A percentile compares a stretch with the other conserved stretches of the same genome.
Conservation (phyloP, 2,888 invertebrate species). For the Geophilus truncorum region DNA sequence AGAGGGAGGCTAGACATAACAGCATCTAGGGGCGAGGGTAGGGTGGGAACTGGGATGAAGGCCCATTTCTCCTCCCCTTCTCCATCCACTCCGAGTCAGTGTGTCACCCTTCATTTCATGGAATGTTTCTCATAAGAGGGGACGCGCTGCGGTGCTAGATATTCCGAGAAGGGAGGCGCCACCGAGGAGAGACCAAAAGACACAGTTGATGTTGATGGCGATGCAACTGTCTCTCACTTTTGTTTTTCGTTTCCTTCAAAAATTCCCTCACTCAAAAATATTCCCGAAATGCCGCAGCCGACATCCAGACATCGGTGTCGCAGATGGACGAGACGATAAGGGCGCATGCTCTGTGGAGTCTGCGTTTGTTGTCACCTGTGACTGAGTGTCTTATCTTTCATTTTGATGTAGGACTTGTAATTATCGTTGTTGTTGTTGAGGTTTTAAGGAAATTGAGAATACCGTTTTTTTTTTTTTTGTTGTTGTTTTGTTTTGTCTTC, state of each 20-base stretch:
- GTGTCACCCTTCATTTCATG: constrained; percentile 6
- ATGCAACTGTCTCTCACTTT: background rate
- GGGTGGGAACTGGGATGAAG: background rate
- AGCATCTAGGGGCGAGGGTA: constrained; percentile 3
- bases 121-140: constrained; percentile 11
- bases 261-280: background rate
- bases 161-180: background rate
- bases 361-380: background rate
- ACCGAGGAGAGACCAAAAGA: background rate
- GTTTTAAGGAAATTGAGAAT: background rate
- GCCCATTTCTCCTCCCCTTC: constrained; percentile 1
- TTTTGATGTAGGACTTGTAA: background rate
- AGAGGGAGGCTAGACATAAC: constrained; percentile 4
- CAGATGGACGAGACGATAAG: background rate
- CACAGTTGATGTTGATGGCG: background rate
- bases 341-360: background rate
- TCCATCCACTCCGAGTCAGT: background rate
- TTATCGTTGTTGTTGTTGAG: background rate
- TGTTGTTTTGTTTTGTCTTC: background rate
- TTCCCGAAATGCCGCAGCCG: background rate
- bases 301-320: background rate
- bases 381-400: background rate
- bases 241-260: background rate
- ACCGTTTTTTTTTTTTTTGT: background rate
- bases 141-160: background rate